phyloP scores from a whole-genome alignment of 2,113 vertebrate species.

The Alectura lathami region DNA sequence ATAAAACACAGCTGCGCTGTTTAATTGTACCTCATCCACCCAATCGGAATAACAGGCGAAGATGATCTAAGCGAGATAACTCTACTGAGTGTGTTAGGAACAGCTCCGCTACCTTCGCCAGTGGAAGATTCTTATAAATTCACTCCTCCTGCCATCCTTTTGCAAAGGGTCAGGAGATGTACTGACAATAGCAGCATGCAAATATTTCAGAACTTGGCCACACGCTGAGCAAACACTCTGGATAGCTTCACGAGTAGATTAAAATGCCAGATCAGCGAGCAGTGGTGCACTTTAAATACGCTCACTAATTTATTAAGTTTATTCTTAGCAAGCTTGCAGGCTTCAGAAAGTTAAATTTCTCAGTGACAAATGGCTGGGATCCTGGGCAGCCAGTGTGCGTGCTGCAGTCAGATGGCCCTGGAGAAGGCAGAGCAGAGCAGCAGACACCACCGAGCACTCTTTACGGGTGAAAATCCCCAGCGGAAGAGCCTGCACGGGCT shows the following conservation, averaged over 20 bases:
- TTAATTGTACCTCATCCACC: constrained; percentile 48
- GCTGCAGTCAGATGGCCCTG: neutral
- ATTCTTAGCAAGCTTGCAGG: constrained; percentile 69
- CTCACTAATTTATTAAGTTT: constrained; percentile 72
- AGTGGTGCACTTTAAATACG: constrained; percentile 62
- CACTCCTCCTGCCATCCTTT: constrained; percentile 65
- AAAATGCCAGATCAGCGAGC: constrained; percentile 68
- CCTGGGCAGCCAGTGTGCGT: neutral
- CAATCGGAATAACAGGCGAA: neutral
- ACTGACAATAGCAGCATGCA: constrained; percentile 74
- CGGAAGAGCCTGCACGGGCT: neutral
- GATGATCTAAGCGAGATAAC: constrained; percentile 64
- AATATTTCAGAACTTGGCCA: constrained; percentile 75
- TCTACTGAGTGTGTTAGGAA: constrained; percentile 9
- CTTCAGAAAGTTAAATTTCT: constrained; percentile 73
- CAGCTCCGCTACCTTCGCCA: constrained; percentile 42
- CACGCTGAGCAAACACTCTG: constrained; percentile 77
- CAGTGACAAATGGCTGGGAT: constrained; percentile 44
- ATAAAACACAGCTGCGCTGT: constrained; percentile 65
- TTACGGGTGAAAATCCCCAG: neutral
- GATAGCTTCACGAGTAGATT: constrained; percentile 71
- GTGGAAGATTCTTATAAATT: constrained; percentile 75
- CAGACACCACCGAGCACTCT: neutral
- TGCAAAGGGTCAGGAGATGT: constrained; percentile 70
- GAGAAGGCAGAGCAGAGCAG: neutral